These are phyloP conservation scores for Cydia pomonella DNA, from an alignment of 1,140 invertebrate species.

Conservation along the genomic window DNA sequence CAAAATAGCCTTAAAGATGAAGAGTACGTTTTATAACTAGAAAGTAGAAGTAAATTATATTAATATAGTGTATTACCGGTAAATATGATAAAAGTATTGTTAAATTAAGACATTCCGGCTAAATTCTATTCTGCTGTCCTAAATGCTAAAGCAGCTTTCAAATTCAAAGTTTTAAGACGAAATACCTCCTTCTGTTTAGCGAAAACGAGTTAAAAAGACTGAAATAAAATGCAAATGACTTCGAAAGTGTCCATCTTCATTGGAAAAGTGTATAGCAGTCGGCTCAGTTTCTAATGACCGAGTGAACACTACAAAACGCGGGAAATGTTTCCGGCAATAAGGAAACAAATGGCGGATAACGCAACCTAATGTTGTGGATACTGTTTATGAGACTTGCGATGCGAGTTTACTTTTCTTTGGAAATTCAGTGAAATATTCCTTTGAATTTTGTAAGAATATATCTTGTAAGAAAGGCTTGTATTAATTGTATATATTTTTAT, in stretches of 20 bases:
- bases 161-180: no score
- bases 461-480: no score
- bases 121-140: no score
- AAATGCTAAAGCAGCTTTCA: no score
- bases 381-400: background rate
- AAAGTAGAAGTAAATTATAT: no score
- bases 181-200: background rate
- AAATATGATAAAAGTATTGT: no score
- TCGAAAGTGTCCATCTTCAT: conserved; percentile 3
- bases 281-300: conserved; percentile 60
- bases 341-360: conserved; percentile 64
- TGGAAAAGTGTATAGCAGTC: conserved; percentile 18
- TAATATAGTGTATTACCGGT: no score
- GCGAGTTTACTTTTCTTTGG: background rate
- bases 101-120: no score
- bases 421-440: background rate
- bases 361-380: conserved; percentile 11
- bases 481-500: no score
- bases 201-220: background rate
- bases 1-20: no score
- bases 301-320: conserved; percentile 53
- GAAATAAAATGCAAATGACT: background rate
- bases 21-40: no score
- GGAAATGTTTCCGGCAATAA: conserved; percentile 59
- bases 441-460: background rate